These are phyloP conservation scores for Rhodeus uyekii DNA, from an alignment of 2,797 vertebrate genomes.

Conservation along the genomic window DNA sequence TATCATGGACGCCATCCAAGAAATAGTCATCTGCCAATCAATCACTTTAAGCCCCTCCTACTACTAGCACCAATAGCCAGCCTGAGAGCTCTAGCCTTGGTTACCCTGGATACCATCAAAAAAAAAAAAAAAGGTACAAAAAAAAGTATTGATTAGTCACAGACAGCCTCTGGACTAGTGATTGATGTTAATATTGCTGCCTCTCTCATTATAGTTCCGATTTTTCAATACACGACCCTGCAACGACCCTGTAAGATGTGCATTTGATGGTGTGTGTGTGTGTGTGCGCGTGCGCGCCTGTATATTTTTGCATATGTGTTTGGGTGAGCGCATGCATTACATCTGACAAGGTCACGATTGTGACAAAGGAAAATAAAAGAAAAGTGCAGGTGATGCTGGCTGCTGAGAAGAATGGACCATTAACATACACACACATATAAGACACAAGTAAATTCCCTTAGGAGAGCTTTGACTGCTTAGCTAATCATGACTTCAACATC, in stretches of 20 bases:
- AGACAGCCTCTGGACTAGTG: not conserved
- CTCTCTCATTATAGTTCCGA: slow-evolving; percentile 10
- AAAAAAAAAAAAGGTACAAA: not conserved
- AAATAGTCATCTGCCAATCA: slow-evolving; percentile 37
- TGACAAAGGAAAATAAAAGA: slow-evolving; percentile 22
- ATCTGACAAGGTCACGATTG: slow-evolving; percentile 32
- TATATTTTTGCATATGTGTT: not conserved
- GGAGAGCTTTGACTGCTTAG: not conserved
- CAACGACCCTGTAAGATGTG: slow-evolving; percentile 41
- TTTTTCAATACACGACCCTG: not conserved
- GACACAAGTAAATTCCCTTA: slow-evolving; percentile 5
- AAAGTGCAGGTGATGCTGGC: not conserved
- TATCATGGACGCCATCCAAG: slow-evolving; percentile 5
- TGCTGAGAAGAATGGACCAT: slow-evolving; percentile 3
- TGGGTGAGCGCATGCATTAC: not conserved
- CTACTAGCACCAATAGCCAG: not conserved
- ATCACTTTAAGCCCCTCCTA: slow-evolving; percentile 19
- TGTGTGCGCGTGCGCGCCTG: not conserved
- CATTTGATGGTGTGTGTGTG: not conserved
- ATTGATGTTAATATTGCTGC: slow-evolving; percentile 20
- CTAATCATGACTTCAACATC: slow-evolving; percentile 10
- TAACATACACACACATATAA: slow-evolving; percentile 8
- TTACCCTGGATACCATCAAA: slow-evolving; percentile 30
- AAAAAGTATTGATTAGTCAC: slow-evolving; percentile 34
- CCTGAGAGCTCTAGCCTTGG: slow-evolving; percentile 35